These are phyloP conservation scores for Mimas tiliae DNA, from an alignment of 2,888 invertebrate genomes.

Conservation along the genomic window DNA sequence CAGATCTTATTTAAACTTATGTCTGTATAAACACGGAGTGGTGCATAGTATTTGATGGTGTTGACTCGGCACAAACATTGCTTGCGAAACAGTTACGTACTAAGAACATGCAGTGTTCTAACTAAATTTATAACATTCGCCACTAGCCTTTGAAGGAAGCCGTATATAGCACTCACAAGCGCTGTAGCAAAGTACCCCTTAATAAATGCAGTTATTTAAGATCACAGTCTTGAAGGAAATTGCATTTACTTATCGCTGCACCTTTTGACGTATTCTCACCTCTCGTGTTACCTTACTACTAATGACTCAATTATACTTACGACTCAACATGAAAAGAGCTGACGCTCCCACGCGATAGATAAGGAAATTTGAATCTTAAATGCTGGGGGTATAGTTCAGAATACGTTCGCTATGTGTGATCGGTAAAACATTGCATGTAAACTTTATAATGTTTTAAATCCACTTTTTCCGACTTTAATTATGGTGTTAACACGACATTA, in stretches of 20 bases:
- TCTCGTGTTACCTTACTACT: conserved; percentile 65
- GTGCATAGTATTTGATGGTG: conserved; percentile 17
- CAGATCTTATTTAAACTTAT: not conserved
- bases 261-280: conserved; percentile 71
- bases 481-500: conserved; percentile 62
- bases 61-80: conserved; percentile 20
- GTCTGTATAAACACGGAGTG: conserved; percentile 13
- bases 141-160: conserved; percentile 45
- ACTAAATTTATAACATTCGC: conserved; percentile 39
- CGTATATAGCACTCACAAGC: conserved; percentile 40
- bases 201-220: conserved; percentile 60
- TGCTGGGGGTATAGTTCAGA: not conserved
- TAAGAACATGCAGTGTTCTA: conserved; percentile 36
- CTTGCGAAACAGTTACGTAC: conserved; percentile 32
- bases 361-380: conserved; percentile 10
- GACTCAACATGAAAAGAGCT: conserved; percentile 39
- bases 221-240: conserved; percentile 62
- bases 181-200: conserved; percentile 42
- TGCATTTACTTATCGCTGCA: conserved; percentile 71
- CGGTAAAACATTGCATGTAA: conserved; percentile 54
- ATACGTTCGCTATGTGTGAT: not conserved
- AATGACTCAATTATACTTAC: conserved; percentile 72
- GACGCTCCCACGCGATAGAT: not conserved
- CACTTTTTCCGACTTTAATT: conserved; percentile 63
- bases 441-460: conserved; percentile 57